These are phyloP conservation scores for Idaea biselata DNA, from an alignment of 2,888 invertebrate species.

Conservation along the genomic window DNA sequence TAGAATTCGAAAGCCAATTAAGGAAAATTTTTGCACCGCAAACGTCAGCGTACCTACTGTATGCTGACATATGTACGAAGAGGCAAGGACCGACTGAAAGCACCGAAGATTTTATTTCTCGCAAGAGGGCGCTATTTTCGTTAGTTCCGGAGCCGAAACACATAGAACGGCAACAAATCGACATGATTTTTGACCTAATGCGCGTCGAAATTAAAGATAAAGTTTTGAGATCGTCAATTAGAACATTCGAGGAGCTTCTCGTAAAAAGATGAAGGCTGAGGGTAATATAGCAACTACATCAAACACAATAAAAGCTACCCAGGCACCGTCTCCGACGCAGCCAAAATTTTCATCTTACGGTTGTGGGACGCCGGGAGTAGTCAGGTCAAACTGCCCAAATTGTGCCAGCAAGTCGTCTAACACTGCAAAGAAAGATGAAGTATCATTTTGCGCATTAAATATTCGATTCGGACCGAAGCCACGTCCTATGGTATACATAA, in stretches of 20 bases:
- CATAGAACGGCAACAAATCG: not conserved
- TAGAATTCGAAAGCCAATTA: not conserved
- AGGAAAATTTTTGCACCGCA: not conserved
- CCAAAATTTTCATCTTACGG: not conserved
- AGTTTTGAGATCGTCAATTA: not conserved
- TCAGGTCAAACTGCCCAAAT: not conserved
- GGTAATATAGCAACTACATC: not conserved
- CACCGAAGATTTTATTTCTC: too few species aligned
- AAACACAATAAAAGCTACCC: not conserved
- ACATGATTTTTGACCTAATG: not conserved
- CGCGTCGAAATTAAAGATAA: not conserved
- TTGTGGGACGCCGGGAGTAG: not conserved
- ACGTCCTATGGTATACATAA: too few species aligned
- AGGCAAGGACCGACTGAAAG: too few species aligned
- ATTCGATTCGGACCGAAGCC: too few species aligned
- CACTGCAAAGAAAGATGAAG: too few species aligned
- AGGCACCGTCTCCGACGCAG: not conserved
- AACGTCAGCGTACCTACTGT: not conserved
- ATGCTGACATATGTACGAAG: not conserved
- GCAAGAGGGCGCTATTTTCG: not conserved
- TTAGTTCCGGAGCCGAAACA: not conserved
- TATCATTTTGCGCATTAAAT: too few species aligned
- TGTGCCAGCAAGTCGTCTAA: conserved; percentile 23
- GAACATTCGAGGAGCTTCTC: not conserved
- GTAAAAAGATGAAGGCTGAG: not conserved